A percentile compares a stretch with the other conserved stretches of the same genome.
Conservation (phyloP, 1,140 invertebrate species). For the Ceratina australensis region DNA sequence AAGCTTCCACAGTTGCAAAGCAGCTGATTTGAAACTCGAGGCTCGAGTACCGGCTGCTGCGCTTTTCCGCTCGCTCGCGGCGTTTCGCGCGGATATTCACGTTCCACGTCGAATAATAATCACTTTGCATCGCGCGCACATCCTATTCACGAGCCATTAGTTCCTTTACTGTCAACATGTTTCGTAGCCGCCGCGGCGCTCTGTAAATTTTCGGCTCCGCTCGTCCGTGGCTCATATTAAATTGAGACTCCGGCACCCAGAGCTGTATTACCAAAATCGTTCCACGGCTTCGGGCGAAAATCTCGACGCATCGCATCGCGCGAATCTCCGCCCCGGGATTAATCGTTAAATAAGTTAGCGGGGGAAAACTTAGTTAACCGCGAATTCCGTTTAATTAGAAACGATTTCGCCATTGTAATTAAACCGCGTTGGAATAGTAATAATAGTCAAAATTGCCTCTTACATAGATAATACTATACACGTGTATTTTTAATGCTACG, state of each 20-base stretch:
- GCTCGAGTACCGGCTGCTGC: neutral
- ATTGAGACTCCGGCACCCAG: neutral
- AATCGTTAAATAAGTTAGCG: neutral
- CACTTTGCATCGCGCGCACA: neutral
- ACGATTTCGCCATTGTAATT: too few species aligned
- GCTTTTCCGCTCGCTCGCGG: neutral
- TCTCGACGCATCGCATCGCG: neutral
- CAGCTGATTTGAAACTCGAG: neutral
- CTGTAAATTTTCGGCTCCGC: neutral
- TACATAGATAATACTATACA: too few species aligned
- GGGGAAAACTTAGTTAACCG: neutral
- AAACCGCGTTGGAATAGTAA: too few species aligned
- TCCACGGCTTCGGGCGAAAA: neutral
- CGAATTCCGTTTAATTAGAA: neutral
- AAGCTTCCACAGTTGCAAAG: too few species aligned
- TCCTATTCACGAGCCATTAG: constrained; percentile 6
- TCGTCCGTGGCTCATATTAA: neutral
- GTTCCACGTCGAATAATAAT: constrained; percentile 4
- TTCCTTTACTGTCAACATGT: neutral
- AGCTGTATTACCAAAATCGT: neutral
- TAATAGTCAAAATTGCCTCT: too few species aligned
- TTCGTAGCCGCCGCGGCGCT: neutral
- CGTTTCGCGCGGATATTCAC: neutral
- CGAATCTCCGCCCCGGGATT: neutral
- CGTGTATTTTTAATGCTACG: too few species aligned